Base-by-base conservation (phyloP, 2,797 vertebrate species). In the Rachycentron canadum region DNA sequence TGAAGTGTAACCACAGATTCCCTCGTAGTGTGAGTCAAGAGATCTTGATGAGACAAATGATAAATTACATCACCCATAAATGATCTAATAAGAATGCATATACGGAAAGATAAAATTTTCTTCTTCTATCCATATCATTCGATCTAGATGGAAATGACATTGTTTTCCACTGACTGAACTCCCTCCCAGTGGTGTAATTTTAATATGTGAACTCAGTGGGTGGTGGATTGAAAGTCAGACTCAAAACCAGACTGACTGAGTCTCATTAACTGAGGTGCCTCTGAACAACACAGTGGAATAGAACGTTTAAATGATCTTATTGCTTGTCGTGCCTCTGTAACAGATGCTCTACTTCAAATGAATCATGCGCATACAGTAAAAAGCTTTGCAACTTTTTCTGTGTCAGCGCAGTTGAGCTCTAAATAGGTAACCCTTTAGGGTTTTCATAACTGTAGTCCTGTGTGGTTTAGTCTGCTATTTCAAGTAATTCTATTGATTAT, bases 401-500 rank as follows among this genome's bases (percentile, higher is more conserved):
- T 71, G 60, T 76, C 78, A 55, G 64, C 4, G 16, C 47, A 69
- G 65, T 60, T 69, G 52, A 69, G 79, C 80, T 73, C 19, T 78
- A 85, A 86, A 88, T 86, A 83, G 79, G 77, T 34, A 63, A 68
- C 77, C 65, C 76, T 84, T 71, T 70, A 28, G 71, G 59, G 67
- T 76, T 87, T 83, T 80, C 64, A 50, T 59, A 82, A 74, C 70
- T 67, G 28, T 63, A 47, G 52, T 23, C 70, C 32, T 73, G 40
- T 78, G 66, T 76, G 72, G 64, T 49, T 63, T 52, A 52, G 43
- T 52, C 16, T 45, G 76, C 73, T 66, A 38, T 88, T 81, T 89
- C 62, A 76, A 85, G 68, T 82, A 62, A 73, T 82, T 83, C 78
- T 85, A 89, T 87, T 80, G 85, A 85, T 90, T 86, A 72, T 84